phyloP scores from a whole-genome alignment of 2,888 invertebrate species.

The Zeuzera pyrina region DNA sequence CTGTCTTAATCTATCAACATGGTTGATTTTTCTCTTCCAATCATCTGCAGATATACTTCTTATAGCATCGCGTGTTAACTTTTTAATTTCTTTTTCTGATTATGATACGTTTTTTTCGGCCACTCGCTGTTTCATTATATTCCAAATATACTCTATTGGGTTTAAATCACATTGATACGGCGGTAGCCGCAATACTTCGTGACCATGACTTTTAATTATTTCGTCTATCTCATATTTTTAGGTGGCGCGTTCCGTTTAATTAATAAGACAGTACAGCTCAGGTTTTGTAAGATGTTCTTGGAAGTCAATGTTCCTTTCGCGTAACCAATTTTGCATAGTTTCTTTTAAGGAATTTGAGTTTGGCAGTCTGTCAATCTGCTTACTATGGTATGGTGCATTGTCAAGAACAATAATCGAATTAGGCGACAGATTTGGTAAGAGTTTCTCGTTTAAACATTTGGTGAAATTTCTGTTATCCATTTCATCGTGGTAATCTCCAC shows the following conservation, averaged over 20 bases:
- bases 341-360: slow-evolving; percentile 1
- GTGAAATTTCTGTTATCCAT: slow-evolving; percentile 11
- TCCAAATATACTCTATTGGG: slow-evolving; percentile 18
- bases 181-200: slow-evolving; percentile 3
- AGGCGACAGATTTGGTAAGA: slow-evolving; percentile 18
- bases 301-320: slow-evolving; percentile 12
- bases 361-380: slow-evolving; percentile 9
- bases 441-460: slow-evolving; percentile 18
- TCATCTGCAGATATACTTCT: slow-evolving; percentile 13
- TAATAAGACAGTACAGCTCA: slow-evolving; percentile 7
- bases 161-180: slow-evolving; percentile 9
- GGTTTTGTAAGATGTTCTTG: slow-evolving; percentile 14
- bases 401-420: slow-evolving; percentile 16
- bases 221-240: slow-evolving; percentile 16
- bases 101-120: slow-evolving; percentile 21
- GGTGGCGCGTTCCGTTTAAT: slow-evolving; percentile 10
- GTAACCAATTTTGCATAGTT: slow-evolving; percentile 15
- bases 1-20: slow-evolving; percentile 11
- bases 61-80: slow-evolving; percentile 14
- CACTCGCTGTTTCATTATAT: slow-evolving; percentile 21
- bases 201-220: slow-evolving; percentile 9
- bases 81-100: slow-evolving; percentile 20
- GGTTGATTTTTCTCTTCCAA: slow-evolving; percentile 17
- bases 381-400: slow-evolving; percentile 16
- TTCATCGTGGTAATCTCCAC: too few species aligned